phyloP scores from a whole-genome alignment of 2,888 invertebrate genomes.

The Kuschelorhynchus macadamiae region DNA sequence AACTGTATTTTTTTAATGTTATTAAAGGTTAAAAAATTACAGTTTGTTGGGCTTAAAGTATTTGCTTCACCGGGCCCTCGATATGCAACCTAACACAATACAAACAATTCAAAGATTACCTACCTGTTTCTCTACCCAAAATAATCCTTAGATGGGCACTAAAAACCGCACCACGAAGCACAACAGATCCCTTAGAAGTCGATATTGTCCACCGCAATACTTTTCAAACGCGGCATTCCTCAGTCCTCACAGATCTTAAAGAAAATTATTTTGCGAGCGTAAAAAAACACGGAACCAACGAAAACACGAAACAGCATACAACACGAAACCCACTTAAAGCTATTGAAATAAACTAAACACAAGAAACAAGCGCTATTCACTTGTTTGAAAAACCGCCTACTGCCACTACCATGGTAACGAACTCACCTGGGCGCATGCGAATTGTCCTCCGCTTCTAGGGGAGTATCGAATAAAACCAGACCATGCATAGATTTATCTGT shows the following conservation, averaged over 20 bases:
- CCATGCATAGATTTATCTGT: too few species aligned
- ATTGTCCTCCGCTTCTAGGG: constrained; percentile 14
- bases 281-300: constrained; percentile 13
- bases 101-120: constrained; percentile 23
- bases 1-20: too few species aligned
- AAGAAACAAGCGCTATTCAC: constrained; percentile 37
- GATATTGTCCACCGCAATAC: not conserved
- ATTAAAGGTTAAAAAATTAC: too few species aligned
- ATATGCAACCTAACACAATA: constrained; percentile 25
- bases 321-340: not conserved
- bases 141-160: constrained; percentile 23
- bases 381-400: constrained; percentile 50
- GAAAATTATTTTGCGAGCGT: not conserved
- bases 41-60: too few species aligned
- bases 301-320: not conserved
- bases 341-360: constrained; percentile 30
- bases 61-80: too few species aligned
- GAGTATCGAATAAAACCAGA: constrained; percentile 16
- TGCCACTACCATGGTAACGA: constrained; percentile 50
- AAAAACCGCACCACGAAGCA: constrained; percentile 1
- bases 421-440: constrained; percentile 48
- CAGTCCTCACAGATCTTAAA: constrained; percentile 11
- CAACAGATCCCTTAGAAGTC: not conserved
- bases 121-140: constrained; percentile 1
- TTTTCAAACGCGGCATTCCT: not conserved